Percentiles rank a stretch among this genome's conserved stretches.
Evolutionary conservation across 23 tunicate genomes (phyloP).

Genomic region (Trididemnum miniatum): DNA sequence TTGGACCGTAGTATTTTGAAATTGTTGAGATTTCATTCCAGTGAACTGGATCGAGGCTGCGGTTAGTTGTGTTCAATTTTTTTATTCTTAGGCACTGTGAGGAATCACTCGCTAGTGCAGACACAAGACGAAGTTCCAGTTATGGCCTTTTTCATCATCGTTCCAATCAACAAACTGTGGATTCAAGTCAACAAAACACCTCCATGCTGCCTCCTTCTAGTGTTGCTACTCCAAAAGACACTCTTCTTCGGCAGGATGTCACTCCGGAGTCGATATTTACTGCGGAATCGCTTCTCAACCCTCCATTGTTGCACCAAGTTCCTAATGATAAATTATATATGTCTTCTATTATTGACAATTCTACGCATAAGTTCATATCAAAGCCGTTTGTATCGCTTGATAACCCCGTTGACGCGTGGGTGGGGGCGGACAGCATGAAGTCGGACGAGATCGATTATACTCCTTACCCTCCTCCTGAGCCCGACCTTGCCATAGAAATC

Average conservation of each 20-base stretch:
- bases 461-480: neutral
- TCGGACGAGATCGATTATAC: neutral
- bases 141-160: slow-evolving; percentile 16
- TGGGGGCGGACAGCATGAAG: neutral
- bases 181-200: neutral
- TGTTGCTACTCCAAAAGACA: neutral
- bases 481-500: neutral
- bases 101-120: too few relatives aligned
- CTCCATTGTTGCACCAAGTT: neutral
- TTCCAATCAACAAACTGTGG: neutral
- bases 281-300: neutral
- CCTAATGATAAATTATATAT: neutral
- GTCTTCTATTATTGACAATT: neutral
- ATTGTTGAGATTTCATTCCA: too few relatives aligned
- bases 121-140: neutral
- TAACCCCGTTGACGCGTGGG: neutral
- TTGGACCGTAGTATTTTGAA: too few relatives aligned
- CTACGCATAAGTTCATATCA: neutral
- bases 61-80: too few relatives aligned
- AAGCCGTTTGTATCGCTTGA: slow-evolving; percentile 9
- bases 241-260: neutral
- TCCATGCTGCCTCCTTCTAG: neutral
- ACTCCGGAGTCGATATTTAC: neutral
- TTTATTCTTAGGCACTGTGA: too few relatives aligned
- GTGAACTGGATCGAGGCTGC: too few relatives aligned